Base-by-base conservation (phyloP, 2,797 vertebrate genomes). In the Pseudomugil gertrudae region DNA sequence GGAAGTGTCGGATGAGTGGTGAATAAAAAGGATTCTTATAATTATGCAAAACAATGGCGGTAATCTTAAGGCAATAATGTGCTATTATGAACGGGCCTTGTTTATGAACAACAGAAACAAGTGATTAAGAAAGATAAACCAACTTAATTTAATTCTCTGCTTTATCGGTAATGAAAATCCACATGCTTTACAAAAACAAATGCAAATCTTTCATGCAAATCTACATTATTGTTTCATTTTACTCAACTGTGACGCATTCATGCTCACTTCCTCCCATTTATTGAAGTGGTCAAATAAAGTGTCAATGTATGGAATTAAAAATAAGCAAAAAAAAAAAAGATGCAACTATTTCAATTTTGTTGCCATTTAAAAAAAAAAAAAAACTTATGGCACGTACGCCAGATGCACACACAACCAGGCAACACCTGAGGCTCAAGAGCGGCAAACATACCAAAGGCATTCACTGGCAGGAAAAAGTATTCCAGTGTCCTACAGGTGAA, bases 401-500 rank as follows among this genome's bases (percentile, higher is more conserved):
- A 60, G 21, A 24, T 29, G 21, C 26, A 33, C n/a, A 29, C 69
- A 81, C 21, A 74, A 65, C 43, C 72, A 69, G 69, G 56, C 64
- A 69, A 65, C 63, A 40, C 56, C 57, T 17, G 29, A 29, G 43
- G 21, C 71, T 27, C 43, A 57, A 77, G 55, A 73, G 66, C 30
- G 11, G 55, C 27, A 77, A 72, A 81, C 80, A 58, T 76, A 87
- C 79, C 84, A 60, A 68, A 72, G 67, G 79, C 63, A 72, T 56
- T 79, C 66, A 73, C 54, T 13, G 6, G 53, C 67, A 13, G 73
- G 64, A 59, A 78, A 77, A 79, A 79, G 74, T 76, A 69, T 81
- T 84, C 78, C 85, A 54, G 69, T 15, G 80, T 83, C 84, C 83
- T 80, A 55, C 0, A 51, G 73, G 76, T 79, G 79, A 83, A 76